Base-by-base conservation (phyloP, 1,140 invertebrate species). In the Heterodera schachtii region DNA sequence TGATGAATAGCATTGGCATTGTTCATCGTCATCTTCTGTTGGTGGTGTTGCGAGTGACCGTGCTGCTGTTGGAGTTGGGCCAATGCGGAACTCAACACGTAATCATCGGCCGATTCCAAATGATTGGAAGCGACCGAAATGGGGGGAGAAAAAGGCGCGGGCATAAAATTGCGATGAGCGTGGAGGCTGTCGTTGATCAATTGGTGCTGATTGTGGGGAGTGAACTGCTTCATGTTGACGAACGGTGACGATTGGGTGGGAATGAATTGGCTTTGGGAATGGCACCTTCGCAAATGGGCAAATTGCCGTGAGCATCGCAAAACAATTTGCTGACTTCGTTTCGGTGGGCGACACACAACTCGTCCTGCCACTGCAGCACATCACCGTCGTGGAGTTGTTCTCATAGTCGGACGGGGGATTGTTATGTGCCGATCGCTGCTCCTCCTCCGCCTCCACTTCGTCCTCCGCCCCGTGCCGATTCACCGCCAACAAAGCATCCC, bases 391-490 rank as follows among this genome's bases (percentile, higher is more conserved):
- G n/a, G 79, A 80, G 73, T 86, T 85, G 84, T 89, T 90, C 57
- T 89, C 87, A 75, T 90, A 88, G 71, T 89, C 89, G 31, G 84
- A 86, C 49, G 84, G 84, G 5, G 84, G 86, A 82, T 86, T 85
- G 52, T 75, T 84, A 16, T 43, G 64, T 44, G 11, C 81, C 82
- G 69, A 69, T 11, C 46, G 60, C 52, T 73, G 75, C 60, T 47
- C 52, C 41, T 75, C 75, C 75, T 87, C 47, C 46, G 70, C 73
- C 41, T 76, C 66, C 6, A 83, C 76, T 44, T 82, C 70, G 21
- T 82, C 74, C 43, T 87, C 75, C 11, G 75, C 19, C 46, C 44
- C 31, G 31, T 70, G 21, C 60, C 52, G 70, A 69, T 70, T 69
- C 31, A 78, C 70, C 47, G 41, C 8, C 57, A 78, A 16, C 49